phyloP scores from a whole-genome alignment of 2,113 vertebrate species.

The Pterocles orientalis region DNA sequence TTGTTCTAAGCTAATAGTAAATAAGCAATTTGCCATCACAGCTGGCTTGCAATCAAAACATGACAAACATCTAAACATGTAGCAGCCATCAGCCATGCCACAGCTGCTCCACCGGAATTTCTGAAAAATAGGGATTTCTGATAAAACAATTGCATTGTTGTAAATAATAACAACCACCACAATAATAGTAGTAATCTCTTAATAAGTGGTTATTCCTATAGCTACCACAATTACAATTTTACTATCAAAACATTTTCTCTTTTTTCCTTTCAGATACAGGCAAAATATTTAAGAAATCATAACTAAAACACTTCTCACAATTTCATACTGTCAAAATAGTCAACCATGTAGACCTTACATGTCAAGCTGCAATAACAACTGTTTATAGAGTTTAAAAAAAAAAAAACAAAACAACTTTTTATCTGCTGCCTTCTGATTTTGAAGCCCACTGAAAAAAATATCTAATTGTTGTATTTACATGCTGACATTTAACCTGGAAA shows the following conservation, averaged over 20 bases:
- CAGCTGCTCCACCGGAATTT: neutral
- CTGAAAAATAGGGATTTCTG: neutral
- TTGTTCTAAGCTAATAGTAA: neutral
- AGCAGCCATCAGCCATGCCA: neutral
- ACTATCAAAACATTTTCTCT: neutral
- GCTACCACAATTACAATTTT: neutral
- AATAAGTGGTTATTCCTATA: neutral
- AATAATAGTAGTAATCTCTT: neutral
- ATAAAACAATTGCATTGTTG: neutral
- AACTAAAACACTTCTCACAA: neutral
- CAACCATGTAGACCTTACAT: neutral
- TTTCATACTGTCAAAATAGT: neutral
- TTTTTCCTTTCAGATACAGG: neutral
- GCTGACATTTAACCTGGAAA: constrained; percentile 37
- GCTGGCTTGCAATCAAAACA: neutral
- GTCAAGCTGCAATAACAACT: neutral
- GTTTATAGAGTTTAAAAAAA: neutral
- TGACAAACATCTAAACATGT: neutral
- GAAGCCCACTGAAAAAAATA: neutral
- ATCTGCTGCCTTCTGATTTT: neutral
- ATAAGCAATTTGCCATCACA: constrained; percentile 30
- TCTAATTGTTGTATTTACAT: neutral
- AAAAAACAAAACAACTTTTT: neutral
- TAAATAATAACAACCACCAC: neutral
- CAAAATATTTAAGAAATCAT: neutral